These are phyloP conservation scores for Arctocebus calabarensis DNA, from an alignment of 2,797 vertebrate species.

Conservation along the genomic window DNA sequence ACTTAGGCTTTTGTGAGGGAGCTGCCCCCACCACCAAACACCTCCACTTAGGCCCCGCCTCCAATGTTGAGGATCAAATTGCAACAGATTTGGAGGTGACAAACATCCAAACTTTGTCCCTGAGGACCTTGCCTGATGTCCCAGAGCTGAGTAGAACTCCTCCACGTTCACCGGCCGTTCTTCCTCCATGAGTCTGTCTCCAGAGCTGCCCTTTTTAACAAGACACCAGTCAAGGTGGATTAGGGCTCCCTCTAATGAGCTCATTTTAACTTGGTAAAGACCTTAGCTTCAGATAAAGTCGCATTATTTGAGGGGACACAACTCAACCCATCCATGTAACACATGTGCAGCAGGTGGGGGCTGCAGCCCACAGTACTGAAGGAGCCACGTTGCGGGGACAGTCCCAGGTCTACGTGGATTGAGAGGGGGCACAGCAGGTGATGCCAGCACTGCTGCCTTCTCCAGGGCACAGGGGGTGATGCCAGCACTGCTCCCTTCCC, in stretches of 20 bases:
- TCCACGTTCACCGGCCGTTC: not conserved
- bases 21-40: too few relatives aligned
- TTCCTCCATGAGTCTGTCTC: not conserved
- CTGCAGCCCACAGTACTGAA: rapidly evolving
- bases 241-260: not conserved
- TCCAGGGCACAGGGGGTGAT: too few relatives aligned
- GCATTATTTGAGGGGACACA: not conserved
- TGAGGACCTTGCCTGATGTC: not conserved
- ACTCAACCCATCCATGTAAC: not conserved
- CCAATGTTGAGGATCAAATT: too few relatives aligned
- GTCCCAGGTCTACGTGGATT: not conserved
- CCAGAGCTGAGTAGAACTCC: not conserved
- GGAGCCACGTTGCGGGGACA: too few relatives aligned
- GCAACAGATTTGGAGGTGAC: too few relatives aligned
- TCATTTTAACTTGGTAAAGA: not conserved
- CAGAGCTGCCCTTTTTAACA: not conserved
- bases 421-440: not conserved
- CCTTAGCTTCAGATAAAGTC: not conserved
- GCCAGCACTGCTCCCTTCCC: not conserved
- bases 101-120: not conserved
- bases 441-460: not conserved
- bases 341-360: rapidly evolving
- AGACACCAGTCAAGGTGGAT: not conserved
- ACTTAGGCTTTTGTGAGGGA: too few relatives aligned
- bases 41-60: not conserved